phyloP scores from a whole-genome alignment of 2,888 invertebrate species.

The Orthosia gracilis region DNA sequence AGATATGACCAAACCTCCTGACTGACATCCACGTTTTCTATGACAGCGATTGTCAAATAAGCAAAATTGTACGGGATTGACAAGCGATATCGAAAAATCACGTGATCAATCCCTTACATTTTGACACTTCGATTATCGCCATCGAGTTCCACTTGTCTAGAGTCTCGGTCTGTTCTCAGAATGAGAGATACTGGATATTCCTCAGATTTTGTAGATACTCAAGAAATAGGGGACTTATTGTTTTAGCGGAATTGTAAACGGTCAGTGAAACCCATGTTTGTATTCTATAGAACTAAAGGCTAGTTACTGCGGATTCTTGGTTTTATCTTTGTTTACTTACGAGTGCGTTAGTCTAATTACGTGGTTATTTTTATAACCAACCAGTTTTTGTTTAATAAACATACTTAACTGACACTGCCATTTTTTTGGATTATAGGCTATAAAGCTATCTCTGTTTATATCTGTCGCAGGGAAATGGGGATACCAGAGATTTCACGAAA shows the following conservation, averaged over 20 bases:
- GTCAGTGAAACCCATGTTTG: conserved; percentile 13
- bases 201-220: not conserved
- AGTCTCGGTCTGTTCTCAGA: too few species aligned
- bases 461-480: too few species aligned
- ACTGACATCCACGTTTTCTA: too few species aligned
- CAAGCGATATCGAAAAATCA: too few species aligned
- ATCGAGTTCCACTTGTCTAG: too few species aligned
- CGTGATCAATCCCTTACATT: too few species aligned
- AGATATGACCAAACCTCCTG: too few species aligned
- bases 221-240: conserved; percentile 19
- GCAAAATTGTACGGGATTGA: too few species aligned
- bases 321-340: not conserved
- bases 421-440: not conserved
- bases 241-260: not conserved
- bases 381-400: not conserved
- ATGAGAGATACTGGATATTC: not conserved
- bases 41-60: too few species aligned
- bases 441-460: too few species aligned
- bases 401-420: not conserved
- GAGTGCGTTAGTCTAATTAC: not conserved
- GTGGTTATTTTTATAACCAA: not conserved
- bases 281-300: not conserved
- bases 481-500: too few species aligned
- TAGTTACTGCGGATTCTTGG: not conserved
- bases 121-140: too few species aligned